A percentile compares a stretch with the other conserved stretches of the same genome.
phyloP scores from a whole-genome alignment of 2,113 vertebrate genomes.

The Hippotragus niger region DNA sequence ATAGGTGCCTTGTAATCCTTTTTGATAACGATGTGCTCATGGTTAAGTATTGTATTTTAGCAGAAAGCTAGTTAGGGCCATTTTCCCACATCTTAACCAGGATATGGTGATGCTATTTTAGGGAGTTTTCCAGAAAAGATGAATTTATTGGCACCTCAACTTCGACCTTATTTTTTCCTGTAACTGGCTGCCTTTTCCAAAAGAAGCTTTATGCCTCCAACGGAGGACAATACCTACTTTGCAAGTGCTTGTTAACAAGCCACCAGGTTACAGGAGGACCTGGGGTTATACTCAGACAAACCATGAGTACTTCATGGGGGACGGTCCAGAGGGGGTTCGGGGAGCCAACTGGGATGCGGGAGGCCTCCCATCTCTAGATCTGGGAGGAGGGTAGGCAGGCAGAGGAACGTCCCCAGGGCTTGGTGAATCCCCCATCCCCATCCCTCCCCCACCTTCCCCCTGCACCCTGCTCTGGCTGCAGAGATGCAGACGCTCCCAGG shows the following conservation, averaged over 20 bases:
- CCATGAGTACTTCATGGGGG: neutral
- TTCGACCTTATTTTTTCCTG: neutral
- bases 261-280: neutral
- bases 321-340: neutral
- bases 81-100: neutral
- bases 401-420: rapidly evolving
- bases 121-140: neutral
- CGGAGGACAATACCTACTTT: rapidly evolving
- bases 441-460: neutral
- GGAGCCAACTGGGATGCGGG: rapidly evolving
- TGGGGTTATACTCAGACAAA: neutral
- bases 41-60: neutral
- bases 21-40: neutral
- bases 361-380: neutral
- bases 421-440: neutral
- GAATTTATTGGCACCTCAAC: neutral
- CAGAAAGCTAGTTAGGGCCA: neutral
- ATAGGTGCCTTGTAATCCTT: neutral
- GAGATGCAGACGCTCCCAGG: rapidly evolving
- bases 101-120: neutral
- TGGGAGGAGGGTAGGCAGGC: neutral
- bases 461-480: rapidly evolving
- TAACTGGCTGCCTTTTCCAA: neutral
- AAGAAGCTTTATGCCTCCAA: neutral
- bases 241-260: neutral